Base-by-base conservation (phyloP, 2,113 vertebrate species). In the Camelus dromedarius region DNA sequence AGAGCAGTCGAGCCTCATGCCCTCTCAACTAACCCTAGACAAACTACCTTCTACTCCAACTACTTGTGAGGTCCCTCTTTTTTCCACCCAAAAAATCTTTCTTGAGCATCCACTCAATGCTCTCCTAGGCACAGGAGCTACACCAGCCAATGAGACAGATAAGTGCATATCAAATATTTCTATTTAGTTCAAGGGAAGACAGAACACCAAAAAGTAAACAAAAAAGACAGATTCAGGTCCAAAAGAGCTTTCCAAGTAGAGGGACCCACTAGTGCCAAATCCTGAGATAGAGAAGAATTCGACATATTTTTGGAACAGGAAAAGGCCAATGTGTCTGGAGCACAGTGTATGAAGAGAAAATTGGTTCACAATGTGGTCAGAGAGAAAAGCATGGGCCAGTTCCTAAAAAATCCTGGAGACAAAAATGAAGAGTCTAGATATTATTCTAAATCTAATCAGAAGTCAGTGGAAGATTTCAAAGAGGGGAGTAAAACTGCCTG, bases 401-500 rank as follows among this genome's bases (percentile, higher is more conserved):
- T 94, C 56, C 66, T 58, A 8, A 19, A 73, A 92, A 50, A 90
- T 18, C 19, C 18, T 79, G 20, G 26, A 89, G 22, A 73, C 7
- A 48, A 92, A 89, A 87, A 19, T 60, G 67, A 76, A 30, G 32
- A 66, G 15, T 80, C 32, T 85, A 18, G 28, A 72, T 84, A 66
- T 94, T 79, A 87, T 50, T 72, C 20, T 88, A 62, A 91, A 50
- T 80, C 32, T 90, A 94, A 83, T 30, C 26, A 46, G 26, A 95
- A 96, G 48, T 83, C 66, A 83, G 7, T 32, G 8, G 70, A 56
- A 28, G 60, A 2, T 22, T 93, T 50, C 76, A 91, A 83, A 69
- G 4, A 72, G 48, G 28, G 6, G 35, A 89, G 35, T 67, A 83
- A 94, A 69, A 46, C 48, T 30, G 76, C 35, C 13, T 62, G 22